Base-by-base conservation (phyloP, 2,888 invertebrate genomes). In the Phymatocera aterrima region DNA sequence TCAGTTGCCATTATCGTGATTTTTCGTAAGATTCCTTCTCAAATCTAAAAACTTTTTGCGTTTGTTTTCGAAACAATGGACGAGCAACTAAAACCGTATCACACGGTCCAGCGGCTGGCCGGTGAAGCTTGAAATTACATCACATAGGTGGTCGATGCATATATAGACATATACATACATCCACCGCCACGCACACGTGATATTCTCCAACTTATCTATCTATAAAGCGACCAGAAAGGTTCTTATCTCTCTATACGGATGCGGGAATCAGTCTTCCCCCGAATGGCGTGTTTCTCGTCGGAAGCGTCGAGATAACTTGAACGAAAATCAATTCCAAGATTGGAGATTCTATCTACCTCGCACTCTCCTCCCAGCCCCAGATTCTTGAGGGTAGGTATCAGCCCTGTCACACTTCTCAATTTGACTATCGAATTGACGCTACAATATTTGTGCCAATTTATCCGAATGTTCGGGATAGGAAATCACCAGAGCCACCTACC, bases 271-370 rank as follows among this genome's bases (percentile, higher is more conserved):
- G 43, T 51, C 51, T 46, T 54, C 21, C 51, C 48, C 24, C 40
- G 15, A 21, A 28, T 24, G 34, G 21, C 54, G 54, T 4, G 24
- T 79, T 43, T 43, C 28, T 34, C 54, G 15, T 34, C 21, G 64
- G 48, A 77, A 28, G 80, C 80, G 46, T 57, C 28, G 75, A 72
- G 81, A 82, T 82, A 82, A 79, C 78, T 79, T 82, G 78, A 83
- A 78, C 82, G 82, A 83, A 79, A 82, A 83, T 83, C 82, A 79
- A 83, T 83, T 77, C 64, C 51, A 48, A 51, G 78, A 79, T 78
- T 46, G 48, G 28, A 74, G 70, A 54, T 34, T 34, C 31, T 70
- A 72, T 78, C 70, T 37, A 8, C n/a, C n/a, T 21, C 24, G 46
- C 28, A 1, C 24, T 24, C 61, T n/a, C 21, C 18, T 37, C 12